Evolutionary conservation across 2,113 vertebrate species (phyloP).

Genomic region (Cyanoderma ruficeps): DNA sequence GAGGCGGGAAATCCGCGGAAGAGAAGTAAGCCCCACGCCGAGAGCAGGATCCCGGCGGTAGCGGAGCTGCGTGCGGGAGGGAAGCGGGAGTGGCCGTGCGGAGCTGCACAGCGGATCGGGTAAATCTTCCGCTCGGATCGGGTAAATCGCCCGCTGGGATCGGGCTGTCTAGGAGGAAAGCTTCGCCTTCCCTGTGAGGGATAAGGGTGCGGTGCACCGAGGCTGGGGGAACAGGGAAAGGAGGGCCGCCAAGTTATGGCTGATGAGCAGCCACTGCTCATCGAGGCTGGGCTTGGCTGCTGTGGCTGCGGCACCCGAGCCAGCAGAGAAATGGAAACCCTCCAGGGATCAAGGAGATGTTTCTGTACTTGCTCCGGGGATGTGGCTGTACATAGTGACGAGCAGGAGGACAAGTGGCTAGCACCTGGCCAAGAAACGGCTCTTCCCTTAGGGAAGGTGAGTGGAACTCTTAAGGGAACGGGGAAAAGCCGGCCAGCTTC

Average conservation of each 20-base stretch:
- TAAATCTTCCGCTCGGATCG: not conserved
- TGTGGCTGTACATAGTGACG: fast-evolving
- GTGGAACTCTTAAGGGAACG: not conserved
- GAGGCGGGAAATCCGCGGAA: not conserved
- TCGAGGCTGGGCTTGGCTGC: not conserved
- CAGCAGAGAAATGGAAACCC: not conserved
- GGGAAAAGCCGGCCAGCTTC: not conserved
- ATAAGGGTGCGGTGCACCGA: not conserved
- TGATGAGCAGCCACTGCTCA: not conserved
- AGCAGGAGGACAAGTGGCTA: not conserved
- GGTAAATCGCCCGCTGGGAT: not conserved
- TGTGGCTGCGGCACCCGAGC: not conserved
- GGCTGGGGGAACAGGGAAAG: not conserved
- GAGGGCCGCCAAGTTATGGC: not conserved
- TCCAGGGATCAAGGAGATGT: not conserved
- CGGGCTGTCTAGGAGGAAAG: not conserved
- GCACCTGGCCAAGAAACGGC: not conserved
- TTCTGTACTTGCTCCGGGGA: not conserved
- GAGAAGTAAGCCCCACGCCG: not conserved
- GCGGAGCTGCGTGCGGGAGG: not conserved
- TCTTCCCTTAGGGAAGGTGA: not conserved
- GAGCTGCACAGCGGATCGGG: not conserved
- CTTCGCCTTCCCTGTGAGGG: not conserved
- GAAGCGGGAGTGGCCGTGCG: not conserved
- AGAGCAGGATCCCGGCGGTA: not conserved